Evolutionary conservation across 2,888 invertebrate species (phyloP).

Genomic region (Caenorhabditis zanzibari): DNA sequence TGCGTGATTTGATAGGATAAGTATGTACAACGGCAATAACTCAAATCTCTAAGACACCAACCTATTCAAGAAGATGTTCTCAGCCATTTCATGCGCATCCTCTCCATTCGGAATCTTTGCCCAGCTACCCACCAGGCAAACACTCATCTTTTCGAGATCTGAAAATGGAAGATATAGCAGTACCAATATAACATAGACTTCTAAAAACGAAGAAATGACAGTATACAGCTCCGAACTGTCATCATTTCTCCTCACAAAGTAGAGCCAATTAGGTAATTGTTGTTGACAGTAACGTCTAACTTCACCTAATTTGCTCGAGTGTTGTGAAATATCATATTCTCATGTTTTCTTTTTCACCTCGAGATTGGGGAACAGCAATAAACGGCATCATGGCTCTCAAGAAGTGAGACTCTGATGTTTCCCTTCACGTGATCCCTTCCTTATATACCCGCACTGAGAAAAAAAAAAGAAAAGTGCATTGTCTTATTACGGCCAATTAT

Average conservation of each 20-base stretch:
- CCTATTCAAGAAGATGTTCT: slow-evolving; percentile 64
- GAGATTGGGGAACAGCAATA: slow-evolving; percentile 43
- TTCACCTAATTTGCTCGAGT: slow-evolving; percentile 37
- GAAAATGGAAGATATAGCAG: neutral
- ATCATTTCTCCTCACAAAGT: neutral
- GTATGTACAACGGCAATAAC: no score
- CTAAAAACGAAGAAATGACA: neutral
- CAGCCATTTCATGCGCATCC: slow-evolving; percentile 64
- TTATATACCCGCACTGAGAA: slow-evolving; percentile 22
- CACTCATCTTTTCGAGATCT: slow-evolving; percentile 57
- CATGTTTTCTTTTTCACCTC: slow-evolving; percentile 13
- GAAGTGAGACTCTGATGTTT: slow-evolving; percentile 35
- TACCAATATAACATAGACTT: neutral
- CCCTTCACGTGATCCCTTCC: neutral
- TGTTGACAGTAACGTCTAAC: slow-evolving; percentile 40
- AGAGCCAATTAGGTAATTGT: slow-evolving; percentile 37
- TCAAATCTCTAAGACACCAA: neutral
- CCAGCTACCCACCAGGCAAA: slow-evolving; percentile 66
- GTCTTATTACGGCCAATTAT: slow-evolving; percentile 14
- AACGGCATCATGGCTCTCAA: slow-evolving; percentile 56
- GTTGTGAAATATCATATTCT: neutral
- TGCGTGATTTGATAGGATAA: no score
- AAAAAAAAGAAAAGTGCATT: slow-evolving; percentile 34
- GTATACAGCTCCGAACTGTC: neutral
- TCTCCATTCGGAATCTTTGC: slow-evolving; percentile 64